Evolutionary conservation across 2,113 vertebrate genomes (phyloP), one percentile per base, ranked within the genome.

Genomic region (Catharus bicknelli): DNA sequence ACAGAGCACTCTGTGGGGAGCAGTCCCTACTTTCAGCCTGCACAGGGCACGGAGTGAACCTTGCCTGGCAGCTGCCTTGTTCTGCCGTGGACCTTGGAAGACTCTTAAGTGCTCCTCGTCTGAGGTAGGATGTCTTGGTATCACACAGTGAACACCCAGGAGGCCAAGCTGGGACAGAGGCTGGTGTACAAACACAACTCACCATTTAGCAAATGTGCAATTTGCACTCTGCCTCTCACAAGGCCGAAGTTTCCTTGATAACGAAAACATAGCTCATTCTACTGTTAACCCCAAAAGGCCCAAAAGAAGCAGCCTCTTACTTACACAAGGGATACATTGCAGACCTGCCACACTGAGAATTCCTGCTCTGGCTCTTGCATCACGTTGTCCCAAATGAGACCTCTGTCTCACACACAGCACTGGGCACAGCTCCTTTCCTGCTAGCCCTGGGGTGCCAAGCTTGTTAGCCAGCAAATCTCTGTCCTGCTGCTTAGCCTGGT

Each of bases 311-410:
- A 78, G 32, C 34, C 27, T 59, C 55, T 67, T 36, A 62, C 0
- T 3, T 27, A 27, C 38, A 38, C 2, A 3, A 69, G 16, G 17
- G 0, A 0, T 2, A 0, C 0, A 0, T 16, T 81, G 36, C 74
- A 70, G 42, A 47, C n/a, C 66, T 51, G 21, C 22, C 2, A 0
- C 3, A 17, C 8, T 4, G 17, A 70, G 38, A 86, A 74, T 17
- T 74, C 69, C 69, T 42, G 32, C 14, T 45, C 61, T 34, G 10
- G 38, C 43, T 89, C 51, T 66, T 7, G 3, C 21, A 38, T 30
- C 18, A 25, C 0, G 0, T 8, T 70, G 36, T 32, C 17, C 34
- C 43, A 3, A 4, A 9, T 0, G 1, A 38, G 53, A 55, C 43
- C 17, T 58, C 45, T 2, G 1, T 62, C 63, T 83, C 42, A 19